Base-by-base conservation (phyloP, 2,888 invertebrate genomes). In the Fissipunctia ypsillon region DNA sequence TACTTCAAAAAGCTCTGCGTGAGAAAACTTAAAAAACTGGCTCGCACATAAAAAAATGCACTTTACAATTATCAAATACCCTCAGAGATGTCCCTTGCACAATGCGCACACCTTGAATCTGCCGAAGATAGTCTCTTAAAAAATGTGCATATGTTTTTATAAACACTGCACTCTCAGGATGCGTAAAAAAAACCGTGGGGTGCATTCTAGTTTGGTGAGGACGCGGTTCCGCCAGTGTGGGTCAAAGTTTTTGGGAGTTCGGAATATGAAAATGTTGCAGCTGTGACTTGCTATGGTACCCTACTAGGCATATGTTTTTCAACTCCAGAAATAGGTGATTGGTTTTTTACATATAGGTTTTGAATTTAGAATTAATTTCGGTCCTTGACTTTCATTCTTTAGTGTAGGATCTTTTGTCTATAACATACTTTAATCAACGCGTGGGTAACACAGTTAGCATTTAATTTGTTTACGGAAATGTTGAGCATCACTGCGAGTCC, bases 131-230 rank as follows among this genome's bases (percentile, higher is more conserved):
- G 90, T 90, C 88, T 88, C 89, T 93, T 94, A 96, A 96, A 96
- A 96, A 96, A 95, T 96, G 95, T 93, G 96, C 96, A 95, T 95
- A 94, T 93, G 95, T 95, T 96, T 95, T 96, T 95, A 93, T 93
- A 95, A 95, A 95, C 95, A 91, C 85, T 89, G 89, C 88, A 88
- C 89, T 88, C 90, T 90, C 84, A 88, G 90, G 91, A 90, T 90
- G 87, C 85, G 63, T 83, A 78, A 88, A 92, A 94, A 50, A 95
- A 95, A 91, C 80, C 77, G 80, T 90, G 92, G 95, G 95, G 93
- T 90, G 90, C 84, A 82, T 84, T 84, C 69, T 81, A 73, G 78
- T 83, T 78, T 74, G 76, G 60, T 74, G 65, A 61, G 76, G 70
- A 73, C 83, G 81, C 77, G 76, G 76, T 78, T 81, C 66, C 70